Conservation (phyloP, 2,888 invertebrate genomes). For the Clivina fossor region DNA sequence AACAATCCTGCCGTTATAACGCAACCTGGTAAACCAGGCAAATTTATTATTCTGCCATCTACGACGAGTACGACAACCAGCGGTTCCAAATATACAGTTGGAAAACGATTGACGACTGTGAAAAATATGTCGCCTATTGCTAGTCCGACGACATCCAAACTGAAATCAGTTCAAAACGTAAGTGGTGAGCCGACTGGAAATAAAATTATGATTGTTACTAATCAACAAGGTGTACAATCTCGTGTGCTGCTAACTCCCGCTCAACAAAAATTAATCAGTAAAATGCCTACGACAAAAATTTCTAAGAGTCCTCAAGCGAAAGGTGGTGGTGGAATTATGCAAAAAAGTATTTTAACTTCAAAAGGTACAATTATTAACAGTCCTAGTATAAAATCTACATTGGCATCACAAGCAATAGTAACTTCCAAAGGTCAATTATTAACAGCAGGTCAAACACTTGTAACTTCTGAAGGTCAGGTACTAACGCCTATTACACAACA, state of each 20-base stretch:
- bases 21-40: conserved; percentile 44
- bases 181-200: conserved; percentile 50
- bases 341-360: conserved; percentile 37
- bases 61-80: conserved; percentile 35
- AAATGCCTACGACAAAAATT: conserved; percentile 44
- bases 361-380: conserved; percentile 40
- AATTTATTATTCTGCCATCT: conserved; percentile 45
- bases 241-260: conserved; percentile 63
- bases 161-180: conserved; percentile 46
- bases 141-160: conserved; percentile 52
- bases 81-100: conserved; percentile 45
- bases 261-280: conserved; percentile 62
- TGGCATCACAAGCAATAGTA: conserved; percentile 54
- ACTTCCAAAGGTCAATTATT: conserved; percentile 62
- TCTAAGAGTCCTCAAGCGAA: conserved; percentile 36
- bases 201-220: conserved; percentile 66
- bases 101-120: conserved; percentile 55
- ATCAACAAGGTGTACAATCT: conserved; percentile 63
- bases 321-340: conserved; percentile 38
- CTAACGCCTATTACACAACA: conserved; percentile 51
- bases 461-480: conserved; percentile 49
- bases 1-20: conserved; percentile 43
- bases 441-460: conserved; percentile 50
- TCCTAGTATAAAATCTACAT: conserved; percentile 25
- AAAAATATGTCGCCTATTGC: conserved; percentile 42